Base-by-base conservation (phyloP, 2,888 invertebrate species). In the Polydrusus pterygomalis region DNA sequence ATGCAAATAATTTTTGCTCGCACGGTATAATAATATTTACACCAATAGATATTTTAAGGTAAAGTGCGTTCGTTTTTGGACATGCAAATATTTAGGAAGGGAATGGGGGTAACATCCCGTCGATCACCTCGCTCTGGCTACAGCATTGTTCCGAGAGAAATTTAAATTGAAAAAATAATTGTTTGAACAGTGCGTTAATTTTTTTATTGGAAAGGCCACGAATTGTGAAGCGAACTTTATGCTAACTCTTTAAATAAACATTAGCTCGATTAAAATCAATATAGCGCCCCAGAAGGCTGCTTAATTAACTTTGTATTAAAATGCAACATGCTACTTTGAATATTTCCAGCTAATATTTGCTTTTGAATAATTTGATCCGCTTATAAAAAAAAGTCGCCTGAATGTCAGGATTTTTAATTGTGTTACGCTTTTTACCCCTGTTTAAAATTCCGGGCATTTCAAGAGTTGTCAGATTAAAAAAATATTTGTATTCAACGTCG, bases 271-370 rank as follows among this genome's bases (percentile, higher is more conserved):
- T 34, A 34, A 34, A 34, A 34, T 34, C 34, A 34, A 34, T 34
- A 34, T 34, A 34, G 34, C 34, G 34, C 34, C 8, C 34, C 34
- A 34, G 34, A 8, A 30, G 10, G 34, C 34, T 9, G 34, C 6
- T 25, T 3, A 25, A 25, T 25, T 25, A 25, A 25, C 25, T 25
- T 25, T 49, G 17, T 11, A 20, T 51, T 51, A 51, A 20, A 51
- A 51, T 51, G 20, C 47, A 17, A 49, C n/a, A 11, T 18, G 5
- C 51, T 18, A 51, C 11, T 51, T 9, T 3, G 18, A 20, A 17
- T 18, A 17, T 51, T 20, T 51, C 51, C n/a, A 49, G 47, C 47
- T 15, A 51, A 51, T 20, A 51, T 51, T 20, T 51, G 51, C 20
- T 51, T 49, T 51, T 51, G 18, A 51, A 51, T 20, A 51, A 51